A percentile compares a stretch with the other conserved stretches of the same genome.
phyloP scores from a whole-genome alignment of 2,888 invertebrate genomes.

The Chaitophorus viminalis region DNA sequence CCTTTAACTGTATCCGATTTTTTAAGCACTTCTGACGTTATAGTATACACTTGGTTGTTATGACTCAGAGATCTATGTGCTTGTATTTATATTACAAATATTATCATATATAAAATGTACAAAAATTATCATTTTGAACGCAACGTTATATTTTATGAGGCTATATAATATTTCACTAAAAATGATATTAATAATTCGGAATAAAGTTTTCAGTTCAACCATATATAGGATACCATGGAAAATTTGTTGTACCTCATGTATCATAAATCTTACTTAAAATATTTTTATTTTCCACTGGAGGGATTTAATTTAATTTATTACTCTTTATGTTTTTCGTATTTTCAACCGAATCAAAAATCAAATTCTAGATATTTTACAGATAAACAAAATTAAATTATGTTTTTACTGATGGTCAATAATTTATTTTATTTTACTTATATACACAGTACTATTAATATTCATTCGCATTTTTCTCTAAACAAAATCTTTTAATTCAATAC shows the following conservation, averaged over 20 bases:
- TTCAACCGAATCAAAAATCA: not conserved
- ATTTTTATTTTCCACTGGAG: conserved; percentile 18
- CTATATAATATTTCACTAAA: not conserved
- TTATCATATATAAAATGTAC: no score
- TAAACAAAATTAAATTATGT: not conserved
- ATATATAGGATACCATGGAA: not conserved
- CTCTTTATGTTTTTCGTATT: not conserved
- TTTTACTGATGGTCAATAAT: not conserved
- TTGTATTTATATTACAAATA: no score
- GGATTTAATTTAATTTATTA: conserved; percentile 20
- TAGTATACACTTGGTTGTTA: no score
- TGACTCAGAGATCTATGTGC: not conserved
- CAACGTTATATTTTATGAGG: not conserved
- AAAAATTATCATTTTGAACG: not conserved
- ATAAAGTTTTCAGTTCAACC: not conserved
- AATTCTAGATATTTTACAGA: not conserved
- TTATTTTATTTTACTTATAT: not conserved
- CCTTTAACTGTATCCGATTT: no score
- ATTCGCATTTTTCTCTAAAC: not conserved
- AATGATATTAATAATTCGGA: not conserved
- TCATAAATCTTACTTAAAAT: conserved; percentile 16
- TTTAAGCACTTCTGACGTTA: no score
- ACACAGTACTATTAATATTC: not conserved
- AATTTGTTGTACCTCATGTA: not conserved
- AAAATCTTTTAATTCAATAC: not conserved